Evolutionary conservation across 2,888 invertebrate genomes (phyloP).

Genomic region (Morinoia aosen): DNA sequence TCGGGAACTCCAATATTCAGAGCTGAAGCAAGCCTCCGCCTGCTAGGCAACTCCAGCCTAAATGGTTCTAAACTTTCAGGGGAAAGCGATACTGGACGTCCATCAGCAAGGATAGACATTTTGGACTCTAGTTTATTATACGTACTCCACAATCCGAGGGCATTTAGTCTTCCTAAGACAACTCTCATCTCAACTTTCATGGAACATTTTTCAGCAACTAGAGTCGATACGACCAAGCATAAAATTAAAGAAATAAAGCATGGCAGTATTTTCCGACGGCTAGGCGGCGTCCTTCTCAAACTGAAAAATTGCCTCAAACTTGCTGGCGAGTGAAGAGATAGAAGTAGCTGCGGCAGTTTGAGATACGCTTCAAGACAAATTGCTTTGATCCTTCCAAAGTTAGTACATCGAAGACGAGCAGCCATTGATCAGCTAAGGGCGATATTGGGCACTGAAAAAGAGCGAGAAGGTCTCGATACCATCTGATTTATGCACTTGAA

Average conservation of each 20-base stretch:
- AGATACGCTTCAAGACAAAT: conserved; percentile 30
- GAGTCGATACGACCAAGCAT: not conserved
- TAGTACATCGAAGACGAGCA: not conserved
- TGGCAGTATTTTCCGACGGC: not conserved
- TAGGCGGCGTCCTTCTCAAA: not conserved
- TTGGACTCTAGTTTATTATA: not conserved
- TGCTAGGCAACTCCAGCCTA: not conserved
- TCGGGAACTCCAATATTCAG: not conserved
- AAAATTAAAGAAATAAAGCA: not conserved
- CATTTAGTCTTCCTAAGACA: not conserved
- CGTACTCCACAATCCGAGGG: not conserved
- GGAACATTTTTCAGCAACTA: not conserved
- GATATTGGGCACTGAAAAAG: conserved; percentile 1
- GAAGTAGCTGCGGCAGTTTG: conserved; percentile 6
- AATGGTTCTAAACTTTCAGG: not conserved
- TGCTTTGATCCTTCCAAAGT: conserved; percentile 27
- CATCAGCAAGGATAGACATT: not conserved
- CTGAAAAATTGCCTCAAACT: conserved; percentile 12
- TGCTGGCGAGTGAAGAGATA: conserved; percentile 1
- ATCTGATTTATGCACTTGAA: not conserved
- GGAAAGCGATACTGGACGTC: not conserved
- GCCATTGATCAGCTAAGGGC: conserved; percentile 26
- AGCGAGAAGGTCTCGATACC: not conserved
- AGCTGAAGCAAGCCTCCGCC: not conserved
- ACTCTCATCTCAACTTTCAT: not conserved